These are phyloP conservation scores for Dicrurus megarhynchus DNA, from an alignment of 2,113 vertebrate species.

Conservation along the genomic window DNA sequence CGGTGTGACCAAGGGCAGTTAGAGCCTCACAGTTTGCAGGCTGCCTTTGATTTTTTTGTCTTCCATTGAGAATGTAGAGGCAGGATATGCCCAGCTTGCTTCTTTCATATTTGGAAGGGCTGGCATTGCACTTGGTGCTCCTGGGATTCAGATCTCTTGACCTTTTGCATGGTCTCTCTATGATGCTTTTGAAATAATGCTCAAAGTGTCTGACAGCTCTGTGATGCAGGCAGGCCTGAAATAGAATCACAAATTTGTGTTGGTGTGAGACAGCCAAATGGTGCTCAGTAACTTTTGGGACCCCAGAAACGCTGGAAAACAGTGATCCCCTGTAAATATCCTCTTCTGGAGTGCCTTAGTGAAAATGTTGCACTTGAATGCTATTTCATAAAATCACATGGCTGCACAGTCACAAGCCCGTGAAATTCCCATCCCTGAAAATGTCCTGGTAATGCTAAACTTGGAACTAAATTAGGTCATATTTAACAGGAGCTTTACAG, in stretches of 20 bases:
- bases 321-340: not conserved
- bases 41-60: not conserved
- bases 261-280: not conserved
- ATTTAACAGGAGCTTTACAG: slow-evolving; percentile 1
- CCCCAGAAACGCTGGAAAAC: not conserved
- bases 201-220: not conserved
- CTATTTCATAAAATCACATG: not conserved
- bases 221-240: not conserved
- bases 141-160: not conserved
- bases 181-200: not conserved
- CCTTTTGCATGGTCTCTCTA: not conserved
- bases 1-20: not conserved
- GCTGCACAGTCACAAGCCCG: not conserved
- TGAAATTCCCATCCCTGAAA: not conserved
- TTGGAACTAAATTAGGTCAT: slow-evolving; percentile 34
- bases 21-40: not conserved
- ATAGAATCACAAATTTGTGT: not conserved
- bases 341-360: not conserved
- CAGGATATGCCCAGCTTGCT: not conserved
- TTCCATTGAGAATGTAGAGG: not conserved
- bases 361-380: not conserved
- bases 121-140: not conserved
- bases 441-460: slow-evolving; percentile 25
- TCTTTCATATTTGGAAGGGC: not conserved
- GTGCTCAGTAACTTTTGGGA: not conserved